Evolutionary conservation across 2,113 vertebrate species (phyloP).

Genomic region (Vicugna pacos): DNA sequence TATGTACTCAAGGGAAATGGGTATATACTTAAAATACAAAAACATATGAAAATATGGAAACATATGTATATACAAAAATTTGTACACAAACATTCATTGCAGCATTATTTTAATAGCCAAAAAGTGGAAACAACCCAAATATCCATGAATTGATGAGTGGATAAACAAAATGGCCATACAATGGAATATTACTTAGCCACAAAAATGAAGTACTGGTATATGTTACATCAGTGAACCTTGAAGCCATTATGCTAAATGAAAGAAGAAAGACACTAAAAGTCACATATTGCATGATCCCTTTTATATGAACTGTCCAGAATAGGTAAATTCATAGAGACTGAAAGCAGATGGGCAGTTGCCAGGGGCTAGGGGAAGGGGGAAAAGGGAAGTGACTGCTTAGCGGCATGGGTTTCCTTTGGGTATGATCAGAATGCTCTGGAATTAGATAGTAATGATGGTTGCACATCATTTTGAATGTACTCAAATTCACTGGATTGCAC

Average conservation of each 20-base stretch:
- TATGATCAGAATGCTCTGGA: slow-evolving; percentile 50
- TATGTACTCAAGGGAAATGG: background rate
- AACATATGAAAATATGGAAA: background rate
- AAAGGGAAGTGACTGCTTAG: background rate
- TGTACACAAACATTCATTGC: background rate
- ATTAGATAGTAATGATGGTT: background rate
- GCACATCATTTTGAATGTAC: background rate
- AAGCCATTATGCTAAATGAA: slow-evolving; percentile 39
- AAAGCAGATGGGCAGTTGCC: background rate
- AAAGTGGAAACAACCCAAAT: background rate
- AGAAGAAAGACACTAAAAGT: slow-evolving; percentile 18
- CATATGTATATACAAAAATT: background rate
- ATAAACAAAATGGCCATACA: background rate
- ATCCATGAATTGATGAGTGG: background rate
- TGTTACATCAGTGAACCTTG: background rate
- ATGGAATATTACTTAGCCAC: slow-evolving; percentile 31
- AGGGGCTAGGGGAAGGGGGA: background rate
- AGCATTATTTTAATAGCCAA: background rate
- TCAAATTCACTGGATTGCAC: background rate
- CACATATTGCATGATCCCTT: background rate
- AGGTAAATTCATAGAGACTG: background rate
- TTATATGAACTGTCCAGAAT: slow-evolving; percentile 18
- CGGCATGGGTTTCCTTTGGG: background rate
- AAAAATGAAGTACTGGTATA: slow-evolving; percentile 5
- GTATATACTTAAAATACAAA: background rate